phyloP scores from a whole-genome alignment of 37 sponge, comb jelly and placozoan genomes.

The Lycopodina hypogea region DNA sequence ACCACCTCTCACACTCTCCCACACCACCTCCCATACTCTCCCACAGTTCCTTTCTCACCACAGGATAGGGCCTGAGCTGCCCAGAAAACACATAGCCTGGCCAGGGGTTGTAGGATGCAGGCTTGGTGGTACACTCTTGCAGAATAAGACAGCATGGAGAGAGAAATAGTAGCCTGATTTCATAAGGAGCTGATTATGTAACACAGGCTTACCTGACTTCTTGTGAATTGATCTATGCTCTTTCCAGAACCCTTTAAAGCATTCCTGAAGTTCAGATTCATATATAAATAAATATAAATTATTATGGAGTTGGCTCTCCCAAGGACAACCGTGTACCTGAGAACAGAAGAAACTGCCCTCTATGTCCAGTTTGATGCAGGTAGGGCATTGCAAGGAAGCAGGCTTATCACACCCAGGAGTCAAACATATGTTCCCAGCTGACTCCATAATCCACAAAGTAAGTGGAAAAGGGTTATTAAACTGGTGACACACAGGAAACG shows the following conservation, averaged over 20 bases:
- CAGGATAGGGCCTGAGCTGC: conserved; percentile 65
- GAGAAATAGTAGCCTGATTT: background rate
- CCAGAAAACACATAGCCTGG: conserved; percentile 83
- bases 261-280: conserved; percentile 50
- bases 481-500: too few relatives aligned
- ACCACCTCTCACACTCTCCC: too few relatives aligned
- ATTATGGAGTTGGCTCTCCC: background rate
- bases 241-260: conserved; percentile 89
- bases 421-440: conserved; percentile 20
- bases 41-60: conserved; percentile 11
- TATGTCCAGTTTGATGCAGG: conserved; percentile 79
- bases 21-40: too few relatives aligned
- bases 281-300: background rate
- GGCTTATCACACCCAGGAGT: conserved; percentile 73
- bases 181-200: background rate
- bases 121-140: background rate
- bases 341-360: conserved; percentile 86
- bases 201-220: conserved; percentile 3
- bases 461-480: too few relatives aligned
- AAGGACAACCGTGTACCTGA: conserved; percentile 48
- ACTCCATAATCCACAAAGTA: background rate
- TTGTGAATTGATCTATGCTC: conserved; percentile 80
- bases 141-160: background rate
- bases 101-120: conserved; percentile 67
- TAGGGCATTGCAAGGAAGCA: conserved; percentile 87